Evolutionary conservation across 2,888 invertebrate species (phyloP).

Genomic region (Keiferia lycopersicella): DNA sequence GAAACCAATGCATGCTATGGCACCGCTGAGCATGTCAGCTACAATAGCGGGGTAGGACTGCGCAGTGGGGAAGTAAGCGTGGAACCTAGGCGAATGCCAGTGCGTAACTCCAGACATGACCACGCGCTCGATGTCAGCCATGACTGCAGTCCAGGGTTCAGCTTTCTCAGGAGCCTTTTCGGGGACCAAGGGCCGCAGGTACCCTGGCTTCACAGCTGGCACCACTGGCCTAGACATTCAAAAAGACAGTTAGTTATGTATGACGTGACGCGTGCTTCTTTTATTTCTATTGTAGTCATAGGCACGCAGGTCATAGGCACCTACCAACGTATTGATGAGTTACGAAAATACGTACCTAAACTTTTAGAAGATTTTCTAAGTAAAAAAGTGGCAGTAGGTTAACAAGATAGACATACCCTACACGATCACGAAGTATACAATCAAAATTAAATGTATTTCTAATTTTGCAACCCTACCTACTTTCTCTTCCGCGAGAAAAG

Average conservation of each 20-base stretch:
- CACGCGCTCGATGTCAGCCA: slow-evolving; percentile 95
- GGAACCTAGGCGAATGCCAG: slow-evolving; percentile 98
- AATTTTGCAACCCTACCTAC: no score
- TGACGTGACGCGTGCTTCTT: no score
- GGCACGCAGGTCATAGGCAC: no score
- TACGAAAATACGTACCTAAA: no score
- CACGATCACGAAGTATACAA: no score
- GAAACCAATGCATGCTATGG: slow-evolving; percentile 97
- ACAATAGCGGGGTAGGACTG: slow-evolving; percentile 97
- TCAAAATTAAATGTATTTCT: no score
- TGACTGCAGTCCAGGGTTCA: slow-evolving; percentile 94
- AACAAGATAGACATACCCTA: no score
- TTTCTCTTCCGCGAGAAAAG: no score
- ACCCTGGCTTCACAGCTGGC: slow-evolving; percentile 96
- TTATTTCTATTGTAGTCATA: no score
- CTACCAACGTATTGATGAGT: no score
- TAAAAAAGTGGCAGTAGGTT: no score
- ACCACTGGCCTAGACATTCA: slow-evolving; percentile 86
- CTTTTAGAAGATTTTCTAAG: no score
- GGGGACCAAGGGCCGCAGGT: slow-evolving; percentile 93
- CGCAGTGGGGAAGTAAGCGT: slow-evolving; percentile 97
- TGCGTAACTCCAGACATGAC: slow-evolving; percentile 99
- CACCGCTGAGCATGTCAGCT: slow-evolving; percentile 96
- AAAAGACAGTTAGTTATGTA: slow-evolving; percentile 11
- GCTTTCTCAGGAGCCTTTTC: slow-evolving; percentile 90